Percentiles rank a stretch among this genome's conserved stretches.
These are phyloP conservation scores for Channa maculata DNA, from an alignment of 2,113 vertebrate species.

Conservation along the genomic window DNA sequence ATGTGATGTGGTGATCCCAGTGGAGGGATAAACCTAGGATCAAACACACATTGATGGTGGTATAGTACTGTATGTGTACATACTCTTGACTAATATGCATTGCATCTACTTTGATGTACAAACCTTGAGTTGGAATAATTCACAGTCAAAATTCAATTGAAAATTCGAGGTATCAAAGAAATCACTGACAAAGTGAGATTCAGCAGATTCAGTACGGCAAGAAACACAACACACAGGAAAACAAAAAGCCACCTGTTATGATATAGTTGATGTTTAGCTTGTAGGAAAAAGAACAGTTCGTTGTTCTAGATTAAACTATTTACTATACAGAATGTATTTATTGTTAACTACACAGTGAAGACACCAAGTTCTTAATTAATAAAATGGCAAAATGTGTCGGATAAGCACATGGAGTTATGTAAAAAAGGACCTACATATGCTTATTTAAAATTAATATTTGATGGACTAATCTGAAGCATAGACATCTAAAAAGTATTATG, in stretches of 20 bases:
- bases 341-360: background rate
- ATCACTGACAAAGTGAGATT: too few relatives aligned
- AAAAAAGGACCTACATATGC: too few relatives aligned
- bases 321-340: too few relatives aligned
- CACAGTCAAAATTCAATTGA: conserved; percentile 5
- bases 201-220: too few relatives aligned
- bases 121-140: background rate
- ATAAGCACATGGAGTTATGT: background rate
- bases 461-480: background rate
- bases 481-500: background rate
- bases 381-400: background rate
- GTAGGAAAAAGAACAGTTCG: too few relatives aligned
- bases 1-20: conserved; percentile 11
- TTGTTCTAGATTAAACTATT: too few relatives aligned
- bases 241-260: too few relatives aligned
- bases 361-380: background rate
- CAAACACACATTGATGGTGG: conserved; percentile 6
- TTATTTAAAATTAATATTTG: background rate
- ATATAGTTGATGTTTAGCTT: too few relatives aligned
- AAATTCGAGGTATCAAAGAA: too few relatives aligned
- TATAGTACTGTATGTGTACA: background rate
- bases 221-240: too few relatives aligned
- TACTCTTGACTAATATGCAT: conserved; percentile 1
- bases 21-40: conserved; percentile 4
- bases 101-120: conserved; percentile 1